Evolutionary conservation across 2,113 vertebrate genomes (phyloP), one percentile per base, ranked within the genome.

Genomic region (Tetraodon nigroviridis): DNA sequence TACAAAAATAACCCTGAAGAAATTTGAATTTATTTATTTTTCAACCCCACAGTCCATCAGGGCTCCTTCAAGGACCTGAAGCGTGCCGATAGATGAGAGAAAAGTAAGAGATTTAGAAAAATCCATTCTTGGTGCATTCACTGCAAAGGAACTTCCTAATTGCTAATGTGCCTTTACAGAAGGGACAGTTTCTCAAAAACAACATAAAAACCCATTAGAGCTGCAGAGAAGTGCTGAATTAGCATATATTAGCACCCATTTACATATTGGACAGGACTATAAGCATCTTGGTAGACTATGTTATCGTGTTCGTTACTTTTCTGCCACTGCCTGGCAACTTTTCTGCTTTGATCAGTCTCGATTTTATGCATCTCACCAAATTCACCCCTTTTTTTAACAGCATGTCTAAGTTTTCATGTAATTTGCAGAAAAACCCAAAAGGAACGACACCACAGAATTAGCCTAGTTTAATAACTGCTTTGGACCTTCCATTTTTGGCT

Each of bases 231-330:
- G 55, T 61, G 67, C 8, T 44, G 57, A 66, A 84, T 86, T 83
- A 80, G 58, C 86, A 86, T 78, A 64, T 0, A 82, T 88, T 86
- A 55, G 63, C 79, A 82, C 82, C 64, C 0, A 83, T 83, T 55
- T 73, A 74, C 78, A 80, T 76, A 52, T 0, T 18, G 42, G 49
- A 4, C 54, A 55, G 0, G 14, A 64, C 64, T 24, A 45, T 2
- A 45, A 61, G 66, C 66, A 5, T 58, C 53, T 45, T 64, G 24
- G 61, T 61, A 67, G 32, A 77, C 86, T 79, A 79, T 82, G 78
- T 75, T 7, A 20, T 7, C 24, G 14, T 46, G 24, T 37, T 37
- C 32, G 10, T 10, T 2, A 8, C 32, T 12, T 8, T 4, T 37
- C 32, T 37, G 32, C 8, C 7, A 37, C 32, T 37, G 32, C 10